Base-by-base conservation (phyloP, 1,140 invertebrate genomes). In the Yoshiicerus persimilis region DNA sequence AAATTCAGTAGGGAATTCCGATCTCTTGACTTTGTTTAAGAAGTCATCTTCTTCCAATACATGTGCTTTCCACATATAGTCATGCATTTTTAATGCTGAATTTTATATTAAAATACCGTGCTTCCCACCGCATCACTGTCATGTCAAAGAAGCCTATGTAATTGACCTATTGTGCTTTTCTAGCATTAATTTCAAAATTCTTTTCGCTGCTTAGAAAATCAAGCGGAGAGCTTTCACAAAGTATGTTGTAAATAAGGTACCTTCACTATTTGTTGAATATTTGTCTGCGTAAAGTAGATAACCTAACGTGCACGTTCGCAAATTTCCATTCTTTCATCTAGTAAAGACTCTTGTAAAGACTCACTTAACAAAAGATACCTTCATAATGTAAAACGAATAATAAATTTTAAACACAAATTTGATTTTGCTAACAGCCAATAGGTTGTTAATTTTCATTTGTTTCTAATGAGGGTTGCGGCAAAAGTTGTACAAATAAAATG, bases 21-120 rank as follows among this genome's bases (percentile, higher is more conserved):
- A 86, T 70, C 47, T 84, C 85, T 86, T 64, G 85, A 38, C 85
- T 86, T 86, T 64, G 85, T 70, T 36, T 86, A 86, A 86, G 85
- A 86, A 66, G 32, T 66, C 85, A 47, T 70, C 83, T 32, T 64
- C 84, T 38, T 39, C 62, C 16, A 30, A 38, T 56, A 85, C 75
- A 77, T 80, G 30, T 80, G 32, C 64, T 70, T 27, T 70, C 23
- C n/a, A 56, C 20, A 56, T 56, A 56, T n/a, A 56, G 3, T 56
- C 47, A n/a, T 56, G 47, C 47, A 56, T 56, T 56, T 56, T 56
- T 56, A 56, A 56, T 56, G 47, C n/a, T 56, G 47, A 56, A 56
- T 56, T 56, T n/a, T 56, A 56, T 56, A 56, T 56, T 56, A 56
- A 56, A 56, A 56, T 56, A 56, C 47, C 47, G n/a, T 56, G 8